Conservation (phyloP, 2,113 vertebrate genomes). For the Sprattus sprattus region DNA sequence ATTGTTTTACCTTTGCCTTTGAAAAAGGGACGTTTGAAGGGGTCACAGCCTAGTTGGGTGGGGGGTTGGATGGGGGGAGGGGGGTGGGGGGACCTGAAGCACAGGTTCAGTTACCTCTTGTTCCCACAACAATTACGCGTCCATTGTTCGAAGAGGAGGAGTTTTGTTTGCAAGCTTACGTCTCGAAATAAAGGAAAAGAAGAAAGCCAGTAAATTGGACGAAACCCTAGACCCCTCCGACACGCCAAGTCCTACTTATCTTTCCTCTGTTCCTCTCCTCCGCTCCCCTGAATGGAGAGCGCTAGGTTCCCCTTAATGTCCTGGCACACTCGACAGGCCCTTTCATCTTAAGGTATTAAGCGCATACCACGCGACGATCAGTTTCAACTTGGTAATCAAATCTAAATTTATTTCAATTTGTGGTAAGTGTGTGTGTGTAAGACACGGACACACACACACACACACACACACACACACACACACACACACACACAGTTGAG, state of each 20-base stretch:
- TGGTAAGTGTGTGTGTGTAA: conserved; percentile 2
- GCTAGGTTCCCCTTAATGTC: conserved; percentile 45
- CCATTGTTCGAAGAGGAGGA: conserved; percentile 49
- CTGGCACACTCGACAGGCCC: conserved; percentile 52
- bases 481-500: not conserved
- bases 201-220: conserved; percentile 55
- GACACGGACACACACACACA: not conserved
- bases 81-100: conserved; percentile 28
- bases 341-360: conserved; percentile 42
- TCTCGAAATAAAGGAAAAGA: conserved; percentile 43
- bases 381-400: conserved; percentile 19
- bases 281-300: not conserved
- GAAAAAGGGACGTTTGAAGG: conserved; percentile 28
- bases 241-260: conserved; percentile 38
- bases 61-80: not conserved
- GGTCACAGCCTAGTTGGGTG: conserved; percentile 34
- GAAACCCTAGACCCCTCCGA: conserved; percentile 54
- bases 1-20: conserved; percentile 51
- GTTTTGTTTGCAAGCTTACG: conserved; percentile 52
- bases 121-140: conserved; percentile 53
- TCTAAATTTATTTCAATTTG: conserved; percentile 28
- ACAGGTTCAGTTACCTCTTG: conserved; percentile 56
- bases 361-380: not conserved
- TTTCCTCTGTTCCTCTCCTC: conserved; percentile 49
- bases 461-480: not conserved